Percentiles rank a stretch among this genome's conserved stretches.
Conservation (phyloP, 2,888 invertebrate species). For the Phortica magna region DNA sequence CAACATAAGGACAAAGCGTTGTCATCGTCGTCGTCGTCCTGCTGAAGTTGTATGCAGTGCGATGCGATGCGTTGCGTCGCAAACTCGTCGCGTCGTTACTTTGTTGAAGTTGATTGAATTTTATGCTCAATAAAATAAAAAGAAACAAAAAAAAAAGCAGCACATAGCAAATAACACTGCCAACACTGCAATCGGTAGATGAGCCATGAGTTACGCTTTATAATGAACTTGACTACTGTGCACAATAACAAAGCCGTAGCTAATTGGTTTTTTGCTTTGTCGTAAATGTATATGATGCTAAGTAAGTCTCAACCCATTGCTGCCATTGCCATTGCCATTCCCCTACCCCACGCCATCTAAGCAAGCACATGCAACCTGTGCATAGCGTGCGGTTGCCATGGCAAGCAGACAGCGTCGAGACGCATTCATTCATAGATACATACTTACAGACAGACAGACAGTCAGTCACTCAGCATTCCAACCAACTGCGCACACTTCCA, state of each 20-base stretch:
- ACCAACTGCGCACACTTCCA: conserved; percentile 5
- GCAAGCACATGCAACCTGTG: conserved; percentile 5
- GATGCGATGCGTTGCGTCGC: neutral
- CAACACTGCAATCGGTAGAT: conserved; percentile 22
- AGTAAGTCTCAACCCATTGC: neutral
- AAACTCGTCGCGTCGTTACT: conserved; percentile 55
- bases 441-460: conserved; percentile 34
- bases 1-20: conserved; percentile 68
- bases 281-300: neutral
- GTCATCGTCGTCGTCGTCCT: conserved; percentile 33
- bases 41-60: neutral
- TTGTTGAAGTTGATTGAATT: conserved; percentile 71
- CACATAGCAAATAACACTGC: neutral
- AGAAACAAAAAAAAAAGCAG: conserved; percentile 49
- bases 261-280: neutral
- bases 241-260: conserved; percentile 1
- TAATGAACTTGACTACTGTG: neutral
- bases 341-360: neutral
- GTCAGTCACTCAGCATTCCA: conserved; percentile 27
- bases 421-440: conserved; percentile 3
- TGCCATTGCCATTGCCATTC: too few species aligned
- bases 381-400: conserved; percentile 11
- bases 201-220: conserved; percentile 10
- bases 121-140: conserved; percentile 56
- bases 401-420: neutral